Percentiles rank a stretch among this genome's conserved stretches.
phyloP scores from a whole-genome alignment of 2,888 invertebrate species.

The Trisateles emortualis region DNA sequence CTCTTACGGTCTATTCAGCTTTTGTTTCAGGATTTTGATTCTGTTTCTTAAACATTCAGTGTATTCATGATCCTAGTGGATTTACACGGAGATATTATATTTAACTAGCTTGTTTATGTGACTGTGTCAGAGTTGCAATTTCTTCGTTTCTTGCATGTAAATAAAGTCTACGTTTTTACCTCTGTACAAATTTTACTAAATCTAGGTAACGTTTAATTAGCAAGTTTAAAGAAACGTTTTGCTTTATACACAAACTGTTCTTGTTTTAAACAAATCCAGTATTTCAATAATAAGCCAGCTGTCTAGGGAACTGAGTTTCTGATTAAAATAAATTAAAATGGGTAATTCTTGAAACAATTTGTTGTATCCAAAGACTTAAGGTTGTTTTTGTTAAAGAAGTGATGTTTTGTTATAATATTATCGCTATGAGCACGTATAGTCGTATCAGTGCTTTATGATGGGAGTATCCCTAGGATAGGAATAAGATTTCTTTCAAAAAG shows the following conservation, averaged over 20 bases:
- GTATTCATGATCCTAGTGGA: conserved; percentile 31
- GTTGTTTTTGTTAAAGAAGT: too few relatives aligned
- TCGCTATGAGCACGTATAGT: too few relatives aligned
- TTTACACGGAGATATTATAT: conserved; percentile 7
- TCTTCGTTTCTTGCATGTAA: not conserved
- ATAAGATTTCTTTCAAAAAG: too few relatives aligned
- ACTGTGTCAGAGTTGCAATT: not conserved
- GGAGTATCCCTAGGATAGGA: too few relatives aligned
- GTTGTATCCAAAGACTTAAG: conserved; percentile 24
- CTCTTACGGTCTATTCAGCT: conserved; percentile 62
- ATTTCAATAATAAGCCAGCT: conserved; percentile 33
- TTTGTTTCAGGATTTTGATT: conserved; percentile 69
- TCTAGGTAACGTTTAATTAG: conserved; percentile 10
- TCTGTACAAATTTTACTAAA: too few relatives aligned
- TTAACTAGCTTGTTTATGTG: not conserved
- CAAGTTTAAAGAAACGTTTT: conserved; percentile 18
- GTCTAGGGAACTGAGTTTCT: conserved; percentile 32
- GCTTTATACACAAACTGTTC: conserved; percentile 28
- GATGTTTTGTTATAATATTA: too few relatives aligned
- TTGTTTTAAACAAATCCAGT: conserved; percentile 30
- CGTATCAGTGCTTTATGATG: too few relatives aligned
- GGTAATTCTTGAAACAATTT: conserved; percentile 24
- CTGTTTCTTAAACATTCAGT: conserved; percentile 62
- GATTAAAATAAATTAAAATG: conserved; percentile 44
- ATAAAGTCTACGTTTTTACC: conserved; percentile 11